A percentile compares a stretch with the other conserved stretches of the same genome.
phyloP scores from a whole-genome alignment of 2,113 vertebrate genomes.

The Plecotus auritus region DNA sequence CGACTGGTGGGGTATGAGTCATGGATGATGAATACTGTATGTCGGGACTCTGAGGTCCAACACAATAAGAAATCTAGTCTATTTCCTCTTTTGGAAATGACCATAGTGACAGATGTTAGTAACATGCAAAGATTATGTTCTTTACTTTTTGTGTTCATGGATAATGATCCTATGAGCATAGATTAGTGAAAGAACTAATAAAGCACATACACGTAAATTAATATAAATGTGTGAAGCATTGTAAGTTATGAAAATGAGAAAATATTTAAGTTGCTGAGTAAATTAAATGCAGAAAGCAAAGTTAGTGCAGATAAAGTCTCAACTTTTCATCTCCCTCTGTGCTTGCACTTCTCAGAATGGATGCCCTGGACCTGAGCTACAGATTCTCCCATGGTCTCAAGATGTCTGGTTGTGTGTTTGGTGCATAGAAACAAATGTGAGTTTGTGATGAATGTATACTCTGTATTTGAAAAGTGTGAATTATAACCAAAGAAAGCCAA shows the following conservation, averaged over 20 bases:
- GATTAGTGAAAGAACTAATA: not conserved
- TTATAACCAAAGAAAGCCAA: not conserved
- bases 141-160: not conserved
- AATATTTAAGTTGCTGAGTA: not conserved
- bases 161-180: not conserved
- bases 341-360: not conserved
- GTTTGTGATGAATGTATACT: not conserved
- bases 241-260: not conserved
- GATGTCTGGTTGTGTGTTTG: not conserved
- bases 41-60: not conserved
- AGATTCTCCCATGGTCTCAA: rapidly evolving
- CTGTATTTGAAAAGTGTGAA: not conserved
- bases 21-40: not conserved
- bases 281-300: not conserved
- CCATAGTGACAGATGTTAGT: not conserved
- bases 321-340: not conserved
- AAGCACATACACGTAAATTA: not conserved
- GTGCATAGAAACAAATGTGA: not conserved
- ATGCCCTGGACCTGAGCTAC: not conserved
- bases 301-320: not conserved
- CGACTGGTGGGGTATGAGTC: not conserved
- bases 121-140: no score
- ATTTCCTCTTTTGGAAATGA: not conserved
- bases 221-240: not conserved
- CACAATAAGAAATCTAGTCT: rapidly evolving